These are phyloP conservation scores for Cephus cinctus DNA, from an alignment of 1,140 invertebrate species.

Conservation along the genomic window DNA sequence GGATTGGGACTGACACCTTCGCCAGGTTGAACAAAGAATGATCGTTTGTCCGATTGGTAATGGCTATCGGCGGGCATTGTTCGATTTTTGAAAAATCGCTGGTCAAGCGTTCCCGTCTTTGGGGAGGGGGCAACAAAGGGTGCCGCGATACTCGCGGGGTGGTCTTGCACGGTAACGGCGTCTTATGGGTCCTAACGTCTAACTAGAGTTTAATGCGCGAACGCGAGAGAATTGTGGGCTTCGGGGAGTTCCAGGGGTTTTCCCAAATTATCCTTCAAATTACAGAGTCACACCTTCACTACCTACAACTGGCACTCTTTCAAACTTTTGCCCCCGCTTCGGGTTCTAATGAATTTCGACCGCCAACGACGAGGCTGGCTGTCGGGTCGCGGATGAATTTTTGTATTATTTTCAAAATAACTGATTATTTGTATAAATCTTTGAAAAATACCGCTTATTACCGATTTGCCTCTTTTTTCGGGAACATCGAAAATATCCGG, in stretches of 20 bases:
- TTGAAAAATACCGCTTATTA: no score
- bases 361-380: constrained; percentile 30
- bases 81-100: constrained; percentile 32
- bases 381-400: no score
- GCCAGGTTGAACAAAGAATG: constrained; percentile 27
- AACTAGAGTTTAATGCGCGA: constrained; percentile 43
- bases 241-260: constrained; percentile 17
- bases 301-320: constrained; percentile 18
- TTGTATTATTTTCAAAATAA: no score
- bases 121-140: constrained; percentile 22
- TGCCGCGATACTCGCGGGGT: constrained; percentile 10
- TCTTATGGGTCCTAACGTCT: constrained; percentile 16
- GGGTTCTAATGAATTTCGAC: constrained; percentile 30
- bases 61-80: constrained; percentile 42
- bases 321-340: constrained; percentile 23
- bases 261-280: constrained; percentile 33
- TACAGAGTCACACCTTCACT: constrained; percentile 35
- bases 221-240: constrained; percentile 34
- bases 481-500: no score
- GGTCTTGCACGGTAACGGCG: constrained; percentile 4
- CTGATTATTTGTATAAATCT: no score
- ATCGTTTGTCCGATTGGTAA: constrained; percentile 45
- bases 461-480: no score
- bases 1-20: constrained; percentile 20
- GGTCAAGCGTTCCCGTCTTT: constrained; percentile 11